These are phyloP conservation scores for Pangasius sanitwongsei DNA, from an alignment of 2,797 vertebrate genomes.

Conservation along the genomic window DNA sequence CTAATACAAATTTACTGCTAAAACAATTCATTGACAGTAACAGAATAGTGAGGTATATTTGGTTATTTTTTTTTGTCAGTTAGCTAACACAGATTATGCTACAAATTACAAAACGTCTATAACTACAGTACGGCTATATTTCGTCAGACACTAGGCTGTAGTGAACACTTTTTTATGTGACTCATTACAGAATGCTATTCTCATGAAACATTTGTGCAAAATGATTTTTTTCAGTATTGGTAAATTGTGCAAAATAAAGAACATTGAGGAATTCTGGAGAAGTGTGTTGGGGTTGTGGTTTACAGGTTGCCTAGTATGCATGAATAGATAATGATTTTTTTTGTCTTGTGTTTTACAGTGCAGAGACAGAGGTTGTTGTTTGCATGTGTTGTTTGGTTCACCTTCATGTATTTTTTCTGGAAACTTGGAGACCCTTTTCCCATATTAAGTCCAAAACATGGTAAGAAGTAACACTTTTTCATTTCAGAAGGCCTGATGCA, in stretches of 20 bases:
- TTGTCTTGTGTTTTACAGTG: conserved; percentile 73
- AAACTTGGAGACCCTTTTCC: conserved; percentile 97
- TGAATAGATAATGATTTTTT: not conserved
- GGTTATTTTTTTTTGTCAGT: not conserved
- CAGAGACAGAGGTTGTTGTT: conserved; percentile 92
- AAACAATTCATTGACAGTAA: not conserved
- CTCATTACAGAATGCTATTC: not conserved
- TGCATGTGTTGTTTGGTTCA: conserved; percentile 93
- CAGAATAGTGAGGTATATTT: not conserved
- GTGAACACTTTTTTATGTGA: not conserved
- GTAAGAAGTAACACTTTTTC: conserved; percentile 69
- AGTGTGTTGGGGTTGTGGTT: not conserved
- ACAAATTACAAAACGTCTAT: not conserved
- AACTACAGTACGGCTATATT: not conserved
- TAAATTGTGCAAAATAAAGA: not conserved
- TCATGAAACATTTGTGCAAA: not conserved
- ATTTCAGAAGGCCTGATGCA: not conserved
- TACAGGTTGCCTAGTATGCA: not conserved
- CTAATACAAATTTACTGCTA: not conserved
- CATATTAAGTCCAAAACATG: conserved; percentile 97
- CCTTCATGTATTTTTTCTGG: conserved; percentile 99
- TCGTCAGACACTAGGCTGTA: not conserved
- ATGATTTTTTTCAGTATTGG: not conserved
- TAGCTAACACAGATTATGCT: not conserved
- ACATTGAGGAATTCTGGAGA: not conserved